Evolutionary conservation across 1,140 invertebrate species (phyloP), one percentile per base, ranked within the genome.

Genomic region (Oreohelix idahoensis): DNA sequence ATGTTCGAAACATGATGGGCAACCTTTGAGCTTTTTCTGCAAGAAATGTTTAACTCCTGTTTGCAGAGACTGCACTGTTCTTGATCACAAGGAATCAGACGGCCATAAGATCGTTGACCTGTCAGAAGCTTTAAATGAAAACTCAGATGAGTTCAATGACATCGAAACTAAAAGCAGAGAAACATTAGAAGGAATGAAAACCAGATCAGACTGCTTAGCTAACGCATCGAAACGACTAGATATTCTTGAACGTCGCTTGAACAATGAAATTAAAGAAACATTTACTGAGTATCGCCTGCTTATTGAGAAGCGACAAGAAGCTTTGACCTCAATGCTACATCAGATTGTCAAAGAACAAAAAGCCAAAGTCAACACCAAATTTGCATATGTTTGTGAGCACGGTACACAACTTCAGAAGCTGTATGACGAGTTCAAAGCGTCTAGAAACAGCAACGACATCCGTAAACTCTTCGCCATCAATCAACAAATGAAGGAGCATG

Each of bases 1-100:
- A 15, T 91, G 90, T 78, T 78, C 85, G 0, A 91, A 90, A 84
- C 91, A 92, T 78, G 89, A 89, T 38, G 87, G 87, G 5, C 91
- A 92, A 77, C 89, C 90, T 32, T 58, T 91, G 73, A 90, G 89
- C 78, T 92, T 92, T 83, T 92, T 90, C 86, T 92, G 91, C 79
- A 90, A 89, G 79, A 87, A 87, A 29, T 92, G 91, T 77, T 53
- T 86, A 45, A 81, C 86, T 32, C 90, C 91, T 0, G 89, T 92
- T 11, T 92, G 91, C 76, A 74, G 90, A 26, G 91, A 92, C 84
- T 92, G 91, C 84, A 91, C 90, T 0, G 89, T 92, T 35, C 84
- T 92, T 10, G 91, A 92, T 75, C 91, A 92, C 84, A 92, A 91
- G 71, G 90, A 92, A 80, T 71, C 81, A 11, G 86, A 89, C 45